These are phyloP conservation scores for Maccullochella peelii DNA, from an alignment of 2,113 vertebrate genomes.

Conservation along the genomic window DNA sequence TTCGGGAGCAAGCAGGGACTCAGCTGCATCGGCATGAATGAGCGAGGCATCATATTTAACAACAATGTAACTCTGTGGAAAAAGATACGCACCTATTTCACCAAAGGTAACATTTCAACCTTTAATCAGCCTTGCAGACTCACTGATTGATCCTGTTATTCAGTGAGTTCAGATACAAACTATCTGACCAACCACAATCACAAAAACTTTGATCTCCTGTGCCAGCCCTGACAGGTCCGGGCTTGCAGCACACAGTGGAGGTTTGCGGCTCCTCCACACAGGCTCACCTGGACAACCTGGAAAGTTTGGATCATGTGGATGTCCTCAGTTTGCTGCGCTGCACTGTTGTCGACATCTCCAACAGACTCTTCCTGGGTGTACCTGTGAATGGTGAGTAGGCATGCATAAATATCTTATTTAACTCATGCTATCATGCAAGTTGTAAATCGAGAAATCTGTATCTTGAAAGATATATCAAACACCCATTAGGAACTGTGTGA, in stretches of 20 bases:
- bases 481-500: too few species aligned
- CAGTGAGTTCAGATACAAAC: not conserved
- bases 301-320: constrained; percentile 79
- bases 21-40: constrained; percentile 93
- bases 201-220: not conserved
- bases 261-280: constrained; percentile 85
- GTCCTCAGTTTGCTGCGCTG: constrained; percentile 88
- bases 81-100: constrained; percentile 88
- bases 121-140: not conserved
- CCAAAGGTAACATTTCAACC: constrained; percentile 85
- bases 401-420: not conserved
- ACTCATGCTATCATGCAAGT: not conserved
- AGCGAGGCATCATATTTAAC: constrained; percentile 95
- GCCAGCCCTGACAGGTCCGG: constrained; percentile 91
- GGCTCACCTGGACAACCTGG: constrained; percentile 76
- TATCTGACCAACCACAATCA: not conserved
- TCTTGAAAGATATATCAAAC: not conserved
- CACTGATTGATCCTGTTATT: not conserved
- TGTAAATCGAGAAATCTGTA: not conserved
- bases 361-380: constrained; percentile 90
- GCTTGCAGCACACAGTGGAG: constrained; percentile 87
- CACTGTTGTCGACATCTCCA: constrained; percentile 93
- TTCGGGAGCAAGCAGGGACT: constrained; percentile 92
- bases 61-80: constrained; percentile 91
- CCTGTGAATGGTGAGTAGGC: constrained; percentile 88